These are phyloP conservation scores for Anthopleura sola DNA, from an alignment of 64 coral and sea anemone genomes.

Conservation along the genomic window DNA sequence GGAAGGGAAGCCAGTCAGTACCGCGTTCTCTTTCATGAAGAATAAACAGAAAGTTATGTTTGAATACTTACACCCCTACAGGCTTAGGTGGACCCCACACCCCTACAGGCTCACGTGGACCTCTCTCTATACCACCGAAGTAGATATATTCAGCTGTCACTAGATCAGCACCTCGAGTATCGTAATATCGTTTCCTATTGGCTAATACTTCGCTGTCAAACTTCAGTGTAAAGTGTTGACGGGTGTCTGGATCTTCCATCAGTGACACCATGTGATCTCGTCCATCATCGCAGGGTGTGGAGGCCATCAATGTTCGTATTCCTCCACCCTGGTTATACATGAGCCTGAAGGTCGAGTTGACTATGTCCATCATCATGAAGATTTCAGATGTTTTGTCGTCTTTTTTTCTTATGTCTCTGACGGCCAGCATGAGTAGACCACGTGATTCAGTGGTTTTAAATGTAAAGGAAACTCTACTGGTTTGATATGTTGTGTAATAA, in stretches of 20 bases:
- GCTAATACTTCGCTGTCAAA: neutral
- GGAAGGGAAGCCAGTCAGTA: too few species aligned
- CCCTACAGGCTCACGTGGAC: constrained; percentile 12
- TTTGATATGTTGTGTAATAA: neutral
- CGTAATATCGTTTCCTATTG: neutral
- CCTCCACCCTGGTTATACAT: constrained; percentile 40
- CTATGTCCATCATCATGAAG: constrained; percentile 36
- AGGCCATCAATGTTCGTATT: neutral
- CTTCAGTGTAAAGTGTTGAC: neutral
- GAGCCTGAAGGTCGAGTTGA: constrained; percentile 6
- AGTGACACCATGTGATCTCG: neutral
- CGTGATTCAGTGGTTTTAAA: constrained; percentile 39
- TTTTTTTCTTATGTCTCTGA: too few species aligned
- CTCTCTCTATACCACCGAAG: constrained; percentile 43
- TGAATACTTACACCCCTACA: constrained; percentile 42
- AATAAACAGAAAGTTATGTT: neutral
- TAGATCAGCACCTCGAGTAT: neutral
- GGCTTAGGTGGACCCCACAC: constrained; percentile 42
- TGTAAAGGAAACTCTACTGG: neutral
- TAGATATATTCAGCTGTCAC: constrained; percentile 31
- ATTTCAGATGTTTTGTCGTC: neutral
- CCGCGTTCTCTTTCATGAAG: neutral
- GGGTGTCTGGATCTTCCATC: neutral
- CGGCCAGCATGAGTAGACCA: constrained; percentile 35
- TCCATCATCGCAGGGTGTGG: neutral